Evolutionary conservation across 2,888 invertebrate species (phyloP).

Genomic region (Linnaemya tessellans): DNA sequence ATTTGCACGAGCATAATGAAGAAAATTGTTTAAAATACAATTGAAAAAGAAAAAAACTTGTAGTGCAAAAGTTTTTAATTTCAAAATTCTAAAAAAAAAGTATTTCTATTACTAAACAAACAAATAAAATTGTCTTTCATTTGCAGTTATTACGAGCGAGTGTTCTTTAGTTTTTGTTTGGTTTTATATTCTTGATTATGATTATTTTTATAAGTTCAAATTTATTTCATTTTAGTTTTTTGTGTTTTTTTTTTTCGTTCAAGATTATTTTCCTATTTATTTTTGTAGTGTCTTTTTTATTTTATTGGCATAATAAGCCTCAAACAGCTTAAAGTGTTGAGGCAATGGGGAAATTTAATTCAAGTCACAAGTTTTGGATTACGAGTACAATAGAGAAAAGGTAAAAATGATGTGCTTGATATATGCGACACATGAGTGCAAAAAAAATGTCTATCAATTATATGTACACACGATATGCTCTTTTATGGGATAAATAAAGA

Average conservation of each 20-base stretch:
- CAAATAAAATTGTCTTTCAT: conserved; percentile 55
- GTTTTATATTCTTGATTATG: conserved; percentile 21
- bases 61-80: conserved; percentile 48
- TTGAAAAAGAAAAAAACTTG: not conserved
- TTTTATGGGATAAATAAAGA: conserved; percentile 5
- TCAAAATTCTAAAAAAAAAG: conserved; percentile 27
- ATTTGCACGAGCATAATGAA: conserved; percentile 36
- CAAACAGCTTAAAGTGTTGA: conserved; percentile 66
- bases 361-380: conserved; percentile 69
- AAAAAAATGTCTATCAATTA: not conserved
- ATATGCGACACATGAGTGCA: conserved; percentile 15
- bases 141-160: conserved; percentile 15
- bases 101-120: conserved; percentile 59
- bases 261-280: conserved; percentile 7
- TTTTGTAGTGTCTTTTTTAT: conserved; percentile 42
- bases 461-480: not conserved
- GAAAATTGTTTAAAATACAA: not conserved
- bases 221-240: not conserved
- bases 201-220: conserved; percentile 47
- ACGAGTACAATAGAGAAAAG: not conserved
- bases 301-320: conserved; percentile 68
- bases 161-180: not conserved
- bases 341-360: conserved; percentile 64
- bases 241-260: not conserved
- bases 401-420: not conserved